A percentile compares a stretch with the other conserved stretches of the same genome.
Conservation (phyloP, 2,888 invertebrate species). For the Lasioglossum figueresi region DNA sequence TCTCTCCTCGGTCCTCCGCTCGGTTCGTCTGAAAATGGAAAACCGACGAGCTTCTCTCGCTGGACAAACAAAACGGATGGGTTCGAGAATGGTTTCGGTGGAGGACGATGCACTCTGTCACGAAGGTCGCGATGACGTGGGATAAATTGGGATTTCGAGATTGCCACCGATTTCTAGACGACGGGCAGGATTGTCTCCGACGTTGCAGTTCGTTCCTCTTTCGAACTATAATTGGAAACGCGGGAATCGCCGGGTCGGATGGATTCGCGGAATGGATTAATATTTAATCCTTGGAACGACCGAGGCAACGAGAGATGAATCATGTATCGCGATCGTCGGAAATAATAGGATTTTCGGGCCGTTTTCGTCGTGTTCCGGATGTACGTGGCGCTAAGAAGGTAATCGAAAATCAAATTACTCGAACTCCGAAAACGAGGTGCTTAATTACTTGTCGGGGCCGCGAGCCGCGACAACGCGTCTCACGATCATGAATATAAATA, state of each 20-base stretch:
- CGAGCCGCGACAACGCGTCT: neutral
- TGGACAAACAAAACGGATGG: neutral
- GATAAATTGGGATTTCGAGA: constrained; percentile 61
- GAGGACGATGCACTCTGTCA: constrained; percentile 48
- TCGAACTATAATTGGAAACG: constrained; percentile 45
- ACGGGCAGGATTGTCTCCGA: constrained; percentile 28
- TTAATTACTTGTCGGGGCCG: neutral
- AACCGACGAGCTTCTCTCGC: neutral
- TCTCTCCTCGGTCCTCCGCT: neutral
- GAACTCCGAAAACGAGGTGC: neutral
- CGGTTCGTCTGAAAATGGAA: neutral
- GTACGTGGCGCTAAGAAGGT: neutral
- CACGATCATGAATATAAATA: constrained; percentile 21
- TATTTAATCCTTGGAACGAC: constrained; percentile 32
- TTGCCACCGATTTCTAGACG: constrained; percentile 56
- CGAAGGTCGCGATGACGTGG: constrained; percentile 32
- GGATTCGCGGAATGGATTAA: constrained; percentile 35
- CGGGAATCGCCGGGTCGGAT: constrained; percentile 26
- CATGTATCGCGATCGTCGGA: neutral
- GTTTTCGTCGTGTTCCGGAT: neutral
- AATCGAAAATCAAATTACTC: neutral
- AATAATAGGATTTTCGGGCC: constrained; percentile 5
- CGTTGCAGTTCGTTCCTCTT: constrained; percentile 34
- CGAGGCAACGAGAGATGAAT: constrained; percentile 3
- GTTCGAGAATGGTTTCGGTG: constrained; percentile 10